Evolutionary conservation across 2,797 vertebrate species (phyloP), one percentile per base, ranked within the genome.

Genomic region (Gymnothorax javanicus): DNA sequence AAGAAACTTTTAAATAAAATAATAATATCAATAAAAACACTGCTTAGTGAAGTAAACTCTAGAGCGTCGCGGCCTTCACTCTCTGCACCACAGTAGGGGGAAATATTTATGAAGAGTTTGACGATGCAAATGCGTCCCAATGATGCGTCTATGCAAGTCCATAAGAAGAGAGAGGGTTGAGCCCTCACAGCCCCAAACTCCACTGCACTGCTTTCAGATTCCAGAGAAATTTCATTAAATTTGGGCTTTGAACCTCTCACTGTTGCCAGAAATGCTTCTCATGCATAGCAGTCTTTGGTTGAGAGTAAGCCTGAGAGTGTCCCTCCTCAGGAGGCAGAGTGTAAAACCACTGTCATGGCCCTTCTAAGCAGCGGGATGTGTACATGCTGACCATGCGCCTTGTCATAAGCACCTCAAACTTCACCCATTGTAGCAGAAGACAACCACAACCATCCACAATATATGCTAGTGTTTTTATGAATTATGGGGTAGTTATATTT

Each of bases 241-340:
- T 69, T 25, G 23, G 15, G 57, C 69, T 86, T 86, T 79, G 85
- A 86, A 77, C 85, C 79, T 77, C 50, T 77, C 9, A 62, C n/a
- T 79, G 54, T 77, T 77, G 71, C 52, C 71, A 86, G 69, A 20
- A 6, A 79, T 43, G 54, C 69, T 59, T 59, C 33, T 43, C 25
- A 8, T 20, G 56, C n/a, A 6, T 11, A 3, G 9, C n/a, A 8
- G 43, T 27, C 60, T 25, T 50, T 84, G 33, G 73, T 13, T 0
- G 58, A 3, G 57, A 84, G 73, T 4, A 7, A 52, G 43, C 50
- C 2, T 23, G 6, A 43, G 33, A 43, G 33, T 8, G 25, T 54
- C 6, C 9, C 12, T 7, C 1, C 33, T 73, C 27, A n/a, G 25
- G 27, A 50, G 33, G 52, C 33, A 12, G 62, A n/a, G n/a, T 60